A percentile compares a stretch with the other conserved stretches of the same genome.
These are phyloP conservation scores for Danio tinwini DNA, from an alignment of 2,797 vertebrate genomes.

Conservation along the genomic window DNA sequence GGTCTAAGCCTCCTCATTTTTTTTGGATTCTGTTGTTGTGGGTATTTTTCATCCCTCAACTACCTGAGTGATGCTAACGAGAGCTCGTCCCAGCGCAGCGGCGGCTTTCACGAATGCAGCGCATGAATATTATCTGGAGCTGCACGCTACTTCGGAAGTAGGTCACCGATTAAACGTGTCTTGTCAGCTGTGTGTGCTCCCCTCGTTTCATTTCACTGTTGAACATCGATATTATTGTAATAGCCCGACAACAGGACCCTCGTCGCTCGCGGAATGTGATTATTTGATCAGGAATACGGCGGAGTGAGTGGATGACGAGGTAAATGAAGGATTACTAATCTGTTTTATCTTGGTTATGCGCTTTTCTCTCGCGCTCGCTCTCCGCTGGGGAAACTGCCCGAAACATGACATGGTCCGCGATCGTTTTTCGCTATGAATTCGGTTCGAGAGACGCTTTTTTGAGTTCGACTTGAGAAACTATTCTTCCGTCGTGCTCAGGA, in stretches of 20 bases:
- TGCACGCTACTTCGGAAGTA: slow-evolving; percentile 83
- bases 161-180: slow-evolving; percentile 82
- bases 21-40: too few species aligned
- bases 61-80: slow-evolving; percentile 52
- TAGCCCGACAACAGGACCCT: slow-evolving; percentile 24
- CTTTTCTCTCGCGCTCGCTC: slow-evolving; percentile 23
- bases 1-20: background rate
- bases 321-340: slow-evolving; percentile 57
- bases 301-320: slow-evolving; percentile 55
- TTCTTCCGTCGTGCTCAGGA: slow-evolving; percentile 39
- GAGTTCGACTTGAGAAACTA: slow-evolving; percentile 33
- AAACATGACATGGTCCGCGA: slow-evolving; percentile 37
- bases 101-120: slow-evolving; percentile 72
- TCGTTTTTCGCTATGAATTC: slow-evolving; percentile 10
- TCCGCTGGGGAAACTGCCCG: slow-evolving; percentile 25
- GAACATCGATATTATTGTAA: slow-evolving; percentile 56
- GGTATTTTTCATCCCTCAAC: slow-evolving; percentile 26
- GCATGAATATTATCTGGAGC: slow-evolving; percentile 82
- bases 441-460: slow-evolving; percentile 22
- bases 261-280: slow-evolving; percentile 40
- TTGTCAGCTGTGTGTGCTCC: slow-evolving; percentile 71
- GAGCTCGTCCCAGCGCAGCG: slow-evolving; percentile 77
- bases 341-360: slow-evolving; percentile 51
- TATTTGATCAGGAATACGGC: slow-evolving; percentile 28
- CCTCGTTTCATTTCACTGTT: slow-evolving; percentile 67